Percentiles rank a stretch among this genome's conserved stretches.
Conservation (phyloP, 2,113 vertebrate species). For the Odocoileus virginianus region DNA sequence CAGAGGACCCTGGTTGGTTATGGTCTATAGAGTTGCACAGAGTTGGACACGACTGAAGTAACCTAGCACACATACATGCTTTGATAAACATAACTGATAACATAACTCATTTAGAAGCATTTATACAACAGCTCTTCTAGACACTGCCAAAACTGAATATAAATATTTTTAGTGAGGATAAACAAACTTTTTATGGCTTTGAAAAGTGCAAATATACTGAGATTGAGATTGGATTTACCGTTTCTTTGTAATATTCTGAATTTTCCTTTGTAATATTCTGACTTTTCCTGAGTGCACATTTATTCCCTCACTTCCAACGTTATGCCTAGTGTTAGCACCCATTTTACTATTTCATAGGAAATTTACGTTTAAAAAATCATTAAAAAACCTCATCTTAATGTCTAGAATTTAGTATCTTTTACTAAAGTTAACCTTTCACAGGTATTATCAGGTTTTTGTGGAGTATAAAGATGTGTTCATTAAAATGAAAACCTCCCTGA, state of each 20-base stretch:
- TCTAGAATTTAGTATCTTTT: background rate
- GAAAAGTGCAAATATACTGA: background rate
- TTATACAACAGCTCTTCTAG: background rate
- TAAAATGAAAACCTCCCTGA: background rate
- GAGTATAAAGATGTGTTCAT: background rate
- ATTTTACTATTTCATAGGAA: background rate
- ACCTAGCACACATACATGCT: background rate
- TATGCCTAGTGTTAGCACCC: background rate
- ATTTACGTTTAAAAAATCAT: background rate
- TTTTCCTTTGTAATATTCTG: background rate
- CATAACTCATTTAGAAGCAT: background rate
- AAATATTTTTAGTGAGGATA: background rate
- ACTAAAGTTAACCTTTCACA: background rate
- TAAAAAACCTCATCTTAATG: background rate
- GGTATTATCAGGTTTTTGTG: background rate
- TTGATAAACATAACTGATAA: background rate
- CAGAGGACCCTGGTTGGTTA: background rate
- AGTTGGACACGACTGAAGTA: background rate
- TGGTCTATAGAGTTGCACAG: background rate
- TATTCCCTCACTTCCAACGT: background rate
- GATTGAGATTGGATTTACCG: background rate
- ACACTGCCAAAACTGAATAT: background rate
- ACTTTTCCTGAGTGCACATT: background rate
- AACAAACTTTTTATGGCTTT: background rate
- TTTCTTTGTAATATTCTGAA: background rate